Base-by-base conservation (phyloP, 64 coral and sea anemone genomes). In the Pocillopora damicornis region DNA sequence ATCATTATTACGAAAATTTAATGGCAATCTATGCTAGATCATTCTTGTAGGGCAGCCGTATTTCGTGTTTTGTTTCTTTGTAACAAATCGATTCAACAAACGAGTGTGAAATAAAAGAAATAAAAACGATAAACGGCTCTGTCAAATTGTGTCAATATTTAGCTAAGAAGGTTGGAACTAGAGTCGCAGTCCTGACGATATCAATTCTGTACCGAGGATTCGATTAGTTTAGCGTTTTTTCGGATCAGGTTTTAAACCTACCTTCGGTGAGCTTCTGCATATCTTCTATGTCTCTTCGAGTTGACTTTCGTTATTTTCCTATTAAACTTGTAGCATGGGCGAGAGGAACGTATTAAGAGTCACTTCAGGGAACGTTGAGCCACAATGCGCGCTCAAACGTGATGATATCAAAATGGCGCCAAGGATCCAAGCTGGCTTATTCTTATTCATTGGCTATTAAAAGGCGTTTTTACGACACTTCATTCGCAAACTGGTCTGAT, bases 391-490 rank as follows among this genome's bases (percentile, higher is more conserved):
- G 35, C 35, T 42, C 79, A 35, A 36, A 23, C 11, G 22, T 23
- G 67, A 23, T 23, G 80, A 66, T 82, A 67, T 65, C 61, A 82
- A 71, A 71, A 71, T 71, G 67, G 67, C 67, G 67, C 67, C 67
- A 71, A 71, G 18, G 67, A 72, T 57, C 13, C 63, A 85, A 85
- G 81, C 64, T 85, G 81, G 23, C 81, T 66, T 15, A 20, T 45
- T 85, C 38, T 72, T 85, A 72, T 85, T 72, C 81, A 72, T 56
- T 37, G 37, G 37, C 37, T 58, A 66, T 57, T 72, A 82, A 66
- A 82, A 82, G 59, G 61, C 80, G 30, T 67, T 82, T 80, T 82
- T 66, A 67, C 36, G 79, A 81, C 79, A 81, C 79, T 81, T 81
- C 79, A 81, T 63, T 66, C 35, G 7, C 60, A 81, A 69, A 85